A percentile compares a stretch with the other conserved stretches of the same genome.
Conservation (phyloP, 2,113 vertebrate species). For the Hemiscyllium ocellatum region DNA sequence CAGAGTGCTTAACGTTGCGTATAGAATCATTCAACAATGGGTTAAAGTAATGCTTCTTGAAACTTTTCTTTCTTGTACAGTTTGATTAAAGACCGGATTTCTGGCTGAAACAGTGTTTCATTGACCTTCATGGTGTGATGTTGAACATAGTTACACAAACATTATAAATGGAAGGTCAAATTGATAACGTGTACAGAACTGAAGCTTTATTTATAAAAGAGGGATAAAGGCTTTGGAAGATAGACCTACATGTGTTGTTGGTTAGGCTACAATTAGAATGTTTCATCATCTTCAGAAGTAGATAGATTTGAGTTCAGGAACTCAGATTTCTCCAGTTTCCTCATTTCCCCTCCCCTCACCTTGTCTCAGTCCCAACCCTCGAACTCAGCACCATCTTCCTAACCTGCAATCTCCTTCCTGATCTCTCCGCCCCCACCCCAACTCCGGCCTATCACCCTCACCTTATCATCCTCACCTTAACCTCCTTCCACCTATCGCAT, state of each 20-base stretch:
- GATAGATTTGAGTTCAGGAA: background rate
- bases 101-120: constrained; percentile 17
- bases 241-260: background rate
- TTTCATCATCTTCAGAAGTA: background rate
- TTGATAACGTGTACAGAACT: background rate
- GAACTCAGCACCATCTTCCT: no score
- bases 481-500: no score
- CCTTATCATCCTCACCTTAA: no score
- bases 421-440: no score
- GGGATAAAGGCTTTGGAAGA: background rate
- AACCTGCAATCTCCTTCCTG: no score
- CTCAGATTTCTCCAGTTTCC: no score
- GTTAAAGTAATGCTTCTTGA: background rate
- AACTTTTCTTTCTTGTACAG: background rate
- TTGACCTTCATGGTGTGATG: background rate
- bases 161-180: background rate
- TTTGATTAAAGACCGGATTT: background rate
- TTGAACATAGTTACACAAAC: background rate
- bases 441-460: no score
- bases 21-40: background rate
- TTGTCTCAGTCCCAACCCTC: no score
- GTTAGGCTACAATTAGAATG: constrained; percentile 11
- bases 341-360: no score
- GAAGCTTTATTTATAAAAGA: background rate
- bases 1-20: background rate